Percentiles rank a stretch among this genome's conserved stretches.
Conservation (phyloP, 2,888 invertebrate genomes). For the Abrostola triplasia region DNA sequence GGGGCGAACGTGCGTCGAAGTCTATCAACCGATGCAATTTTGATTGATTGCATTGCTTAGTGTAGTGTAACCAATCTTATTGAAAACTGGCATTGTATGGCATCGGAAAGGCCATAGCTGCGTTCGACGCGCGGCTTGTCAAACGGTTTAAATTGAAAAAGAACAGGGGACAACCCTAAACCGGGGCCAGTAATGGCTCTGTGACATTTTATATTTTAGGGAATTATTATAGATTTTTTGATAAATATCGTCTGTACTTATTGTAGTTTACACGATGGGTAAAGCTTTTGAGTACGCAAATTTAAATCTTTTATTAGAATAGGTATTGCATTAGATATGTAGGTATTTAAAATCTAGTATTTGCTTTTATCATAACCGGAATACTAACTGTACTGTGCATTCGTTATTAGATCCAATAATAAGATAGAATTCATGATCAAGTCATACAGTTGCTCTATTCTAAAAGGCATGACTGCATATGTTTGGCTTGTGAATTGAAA, state of each 20-base stretch:
- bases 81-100: slow-evolving; percentile 85
- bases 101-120: slow-evolving; percentile 83
- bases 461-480: slow-evolving; percentile 17
- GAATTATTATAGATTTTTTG: slow-evolving; percentile 71
- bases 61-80: slow-evolving; percentile 89
- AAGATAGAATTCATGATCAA: slow-evolving; percentile 31
- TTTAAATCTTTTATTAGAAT: too few relatives aligned
- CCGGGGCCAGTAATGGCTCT: slow-evolving; percentile 71
- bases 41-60: slow-evolving; percentile 88
- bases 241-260: slow-evolving; percentile 58
- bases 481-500: slow-evolving; percentile 26
- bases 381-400: slow-evolving; percentile 33
- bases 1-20: slow-evolving; percentile 74
- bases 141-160: slow-evolving; percentile 87
- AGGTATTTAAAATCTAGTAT: slow-evolving; percentile 20
- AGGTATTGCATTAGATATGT: background rate
- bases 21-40: slow-evolving; percentile 85
- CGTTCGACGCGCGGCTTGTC: slow-evolving; percentile 84
- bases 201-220: slow-evolving; percentile 84
- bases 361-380: slow-evolving; percentile 32
- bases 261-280: slow-evolving; percentile 35
- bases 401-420: slow-evolving; percentile 38
- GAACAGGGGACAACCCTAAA: slow-evolving; percentile 85
- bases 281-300: too few relatives aligned
- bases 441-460: slow-evolving; percentile 6